Evolutionary conservation across 2,888 invertebrate genomes (phyloP).

Genomic region (Agrenia bidenticulata): DNA sequence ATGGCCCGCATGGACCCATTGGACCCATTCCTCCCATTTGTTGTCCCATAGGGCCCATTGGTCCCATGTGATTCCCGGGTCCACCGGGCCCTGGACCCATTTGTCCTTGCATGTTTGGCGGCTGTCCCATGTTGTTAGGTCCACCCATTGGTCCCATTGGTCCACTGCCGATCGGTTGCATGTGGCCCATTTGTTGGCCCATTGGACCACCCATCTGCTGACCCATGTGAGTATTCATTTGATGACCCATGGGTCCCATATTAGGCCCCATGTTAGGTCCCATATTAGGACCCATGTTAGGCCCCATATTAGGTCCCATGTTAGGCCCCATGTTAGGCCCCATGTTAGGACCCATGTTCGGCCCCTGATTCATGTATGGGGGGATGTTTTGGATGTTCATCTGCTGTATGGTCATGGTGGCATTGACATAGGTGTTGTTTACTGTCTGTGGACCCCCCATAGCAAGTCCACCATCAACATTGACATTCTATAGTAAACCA

Average conservation of each 20-base stretch:
- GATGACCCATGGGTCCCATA: constrained; percentile 51
- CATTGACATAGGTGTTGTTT: constrained; percentile 60
- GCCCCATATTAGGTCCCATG: constrained; percentile 41
- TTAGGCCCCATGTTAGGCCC: constrained; percentile 27
- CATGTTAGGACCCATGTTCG: constrained; percentile 36
- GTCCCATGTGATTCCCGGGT: constrained; percentile 33
- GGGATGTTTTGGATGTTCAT: constrained; percentile 58
- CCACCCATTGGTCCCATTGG: constrained; percentile 47
- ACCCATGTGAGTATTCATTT: constrained; percentile 48
- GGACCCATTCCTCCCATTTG: constrained; percentile 49
- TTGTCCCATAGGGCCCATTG: constrained; percentile 52
- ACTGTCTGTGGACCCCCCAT: constrained; percentile 56
- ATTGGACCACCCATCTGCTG: constrained; percentile 50
- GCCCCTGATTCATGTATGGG: constrained; percentile 51
- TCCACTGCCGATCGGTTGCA: constrained; percentile 43
- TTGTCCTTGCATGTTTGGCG: constrained; percentile 51
- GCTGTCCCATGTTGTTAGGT: constrained; percentile 46
- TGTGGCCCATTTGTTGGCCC: constrained; percentile 47
- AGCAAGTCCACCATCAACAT: constrained; percentile 52
- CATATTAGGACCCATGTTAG: constrained; percentile 47
- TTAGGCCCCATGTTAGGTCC: constrained; percentile 41
- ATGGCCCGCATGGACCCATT: constrained; percentile 39
- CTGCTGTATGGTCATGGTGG: constrained; percentile 60
- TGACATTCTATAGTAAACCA: constrained; percentile 44
- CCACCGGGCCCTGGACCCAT: constrained; percentile 40